These are phyloP conservation scores for Oscarella lobularis DNA, from an alignment of 37 sponge, comb jelly and placozoan species.

Conservation along the genomic window DNA sequence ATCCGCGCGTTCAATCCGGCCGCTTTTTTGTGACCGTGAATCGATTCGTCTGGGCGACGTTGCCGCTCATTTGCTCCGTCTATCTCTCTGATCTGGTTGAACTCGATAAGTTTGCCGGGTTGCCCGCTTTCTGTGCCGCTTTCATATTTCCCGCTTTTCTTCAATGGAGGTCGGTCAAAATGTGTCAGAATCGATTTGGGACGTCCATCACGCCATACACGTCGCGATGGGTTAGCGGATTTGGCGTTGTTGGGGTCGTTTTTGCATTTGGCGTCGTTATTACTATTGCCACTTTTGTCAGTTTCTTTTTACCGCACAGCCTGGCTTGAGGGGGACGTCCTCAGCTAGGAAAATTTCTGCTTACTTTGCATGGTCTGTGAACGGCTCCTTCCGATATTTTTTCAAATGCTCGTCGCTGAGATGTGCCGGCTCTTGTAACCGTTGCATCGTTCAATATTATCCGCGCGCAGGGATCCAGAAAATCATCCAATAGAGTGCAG, in stretches of 20 bases:
- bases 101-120: background rate
- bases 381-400: no score
- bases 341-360: no score
- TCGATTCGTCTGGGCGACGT: background rate
- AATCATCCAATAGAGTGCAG: no score
- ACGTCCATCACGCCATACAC: background rate
- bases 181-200: slow-evolving; percentile 38
- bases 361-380: no score
- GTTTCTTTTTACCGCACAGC: background rate
- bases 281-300: background rate
- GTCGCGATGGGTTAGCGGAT: background rate
- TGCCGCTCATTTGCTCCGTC: background rate
- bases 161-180: slow-evolving; percentile 49
- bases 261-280: background rate
- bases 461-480: no score
- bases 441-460: no score
- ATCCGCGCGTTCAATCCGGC: background rate
- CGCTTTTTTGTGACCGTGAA: background rate
- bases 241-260: background rate
- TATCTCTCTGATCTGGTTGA: background rate
- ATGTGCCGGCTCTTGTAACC: no score
- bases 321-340: no score
- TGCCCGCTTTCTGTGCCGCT: slow-evolving; percentile 55
- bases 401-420: no score
- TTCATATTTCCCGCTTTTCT: slow-evolving; percentile 61